Evolutionary conservation across 2,113 vertebrate genomes (phyloP).

Genomic region (Lagenorhynchus albirostris): DNA sequence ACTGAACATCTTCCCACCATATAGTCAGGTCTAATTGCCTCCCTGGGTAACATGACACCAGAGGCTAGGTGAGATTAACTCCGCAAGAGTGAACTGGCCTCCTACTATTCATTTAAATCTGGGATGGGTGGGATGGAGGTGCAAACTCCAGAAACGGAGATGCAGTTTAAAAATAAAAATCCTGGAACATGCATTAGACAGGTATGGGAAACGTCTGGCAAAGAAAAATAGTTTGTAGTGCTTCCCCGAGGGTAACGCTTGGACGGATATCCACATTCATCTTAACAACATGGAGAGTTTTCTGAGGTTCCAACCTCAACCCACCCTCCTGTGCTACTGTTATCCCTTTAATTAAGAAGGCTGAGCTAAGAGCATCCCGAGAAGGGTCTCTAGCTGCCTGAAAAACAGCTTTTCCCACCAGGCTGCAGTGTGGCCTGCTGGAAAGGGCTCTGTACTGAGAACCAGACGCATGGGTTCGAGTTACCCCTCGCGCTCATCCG

Average conservation of each 20-base stretch:
- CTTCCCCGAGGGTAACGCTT: neutral
- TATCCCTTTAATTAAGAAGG: neutral
- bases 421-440: accelerated
- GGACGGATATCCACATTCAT: neutral
- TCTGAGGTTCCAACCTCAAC: neutral
- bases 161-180: neutral
- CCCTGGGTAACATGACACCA: neutral
- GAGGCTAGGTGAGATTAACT: neutral
- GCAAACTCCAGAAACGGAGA: neutral
- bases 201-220: neutral
- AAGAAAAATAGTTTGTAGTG: neutral
- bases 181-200: neutral
- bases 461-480: accelerated
- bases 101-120: neutral
- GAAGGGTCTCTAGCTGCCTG: neutral
- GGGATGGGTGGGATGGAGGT: neutral
- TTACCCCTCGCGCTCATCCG: accelerated
- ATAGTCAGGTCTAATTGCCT: neutral
- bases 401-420: neutral
- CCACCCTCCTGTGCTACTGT: neutral
- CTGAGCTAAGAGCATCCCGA: neutral
- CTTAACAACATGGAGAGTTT: neutral
- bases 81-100: accelerated
- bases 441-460: neutral
- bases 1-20: neutral